Percentiles rank a stretch among this genome's conserved stretches.
These are phyloP conservation scores for Pristis pectinata DNA, from an alignment of 2,797 vertebrate species.

Conservation along the genomic window DNA sequence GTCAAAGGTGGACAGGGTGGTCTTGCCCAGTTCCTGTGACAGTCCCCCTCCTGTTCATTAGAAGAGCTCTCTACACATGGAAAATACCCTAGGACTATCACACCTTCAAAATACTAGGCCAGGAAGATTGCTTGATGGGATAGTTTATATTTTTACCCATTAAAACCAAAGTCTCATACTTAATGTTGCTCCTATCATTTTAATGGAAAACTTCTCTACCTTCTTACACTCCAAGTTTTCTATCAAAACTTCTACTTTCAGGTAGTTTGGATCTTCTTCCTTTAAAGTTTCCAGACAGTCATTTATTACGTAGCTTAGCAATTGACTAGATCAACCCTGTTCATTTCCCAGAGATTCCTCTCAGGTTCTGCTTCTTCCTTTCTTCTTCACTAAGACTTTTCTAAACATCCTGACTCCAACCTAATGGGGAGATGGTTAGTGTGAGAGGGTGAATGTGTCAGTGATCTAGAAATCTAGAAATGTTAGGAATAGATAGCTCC, in stretches of 20 bases:
- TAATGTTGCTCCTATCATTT: not conserved
- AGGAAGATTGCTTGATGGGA: not conserved
- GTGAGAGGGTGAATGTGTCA: not conserved
- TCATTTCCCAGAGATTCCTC: not conserved
- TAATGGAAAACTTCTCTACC: not conserved
- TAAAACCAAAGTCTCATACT: not conserved
- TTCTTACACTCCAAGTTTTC: not conserved
- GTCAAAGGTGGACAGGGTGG: not conserved
- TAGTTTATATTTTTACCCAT: not conserved
- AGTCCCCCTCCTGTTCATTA: not conserved
- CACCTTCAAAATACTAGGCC: not conserved
- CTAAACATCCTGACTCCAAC: not conserved
- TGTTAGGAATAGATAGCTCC: not conserved
- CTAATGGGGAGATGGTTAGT: not conserved
- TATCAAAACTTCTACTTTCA: not conserved
- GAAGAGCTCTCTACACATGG: not conserved
- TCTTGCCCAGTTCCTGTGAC: not conserved
- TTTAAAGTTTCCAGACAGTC: not conserved
- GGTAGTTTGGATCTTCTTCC: too few species aligned
- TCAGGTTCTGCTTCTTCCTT: not conserved
- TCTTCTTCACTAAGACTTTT: too few species aligned
- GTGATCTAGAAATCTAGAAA: not conserved
- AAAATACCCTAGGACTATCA: too few species aligned
- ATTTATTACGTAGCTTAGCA: not conserved
- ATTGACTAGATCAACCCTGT: fast-evolving